Evolutionary conservation across 1,140 invertebrate genomes (phyloP), one percentile per base, ranked within the genome.

Genomic region (Leptinotarsa undecemlineata): DNA sequence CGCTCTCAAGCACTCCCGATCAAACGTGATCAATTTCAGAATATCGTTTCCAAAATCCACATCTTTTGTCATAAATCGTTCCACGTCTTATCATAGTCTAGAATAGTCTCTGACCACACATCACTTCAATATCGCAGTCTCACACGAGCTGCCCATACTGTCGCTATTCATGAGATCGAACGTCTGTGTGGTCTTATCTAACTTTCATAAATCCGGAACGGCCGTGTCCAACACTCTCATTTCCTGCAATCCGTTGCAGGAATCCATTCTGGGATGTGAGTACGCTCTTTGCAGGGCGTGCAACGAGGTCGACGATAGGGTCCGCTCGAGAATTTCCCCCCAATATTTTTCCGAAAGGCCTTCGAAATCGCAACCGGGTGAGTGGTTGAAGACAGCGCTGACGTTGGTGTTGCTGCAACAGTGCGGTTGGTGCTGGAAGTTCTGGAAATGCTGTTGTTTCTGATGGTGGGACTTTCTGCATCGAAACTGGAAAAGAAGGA

Each of bases 281-380:
- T 82, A 85, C 8, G 83, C 77, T 13, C 81, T 72, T 71, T 91
- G 90, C 72, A 91, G 87, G 33, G 89, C 89, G 81, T 91, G 91
- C 15, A 92, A 84, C 61, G 91, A 92, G 72, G 87, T 90, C 2
- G 90, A 91, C 47, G 91, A 92, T 13, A 92, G 88, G 1, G 91
- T 92, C 15, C 91, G 86, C 82, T 92, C 91, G 47, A 92, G 84
- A 77, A 92, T 92, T 86, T 92, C 91, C 33, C 91, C 91, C 91
- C 91, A 92, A 81, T 92, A 92, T 84, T 92, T 92, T 82, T 92
- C 91, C n/a, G 91, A 90, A 1, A 92, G 85, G 3, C 90, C 90
- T 80, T 92, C 91, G 69, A 91, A 87, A 80, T 91, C 90, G 57
- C 89, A 88, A 79, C 82, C 81, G 74, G 82, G 73, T 26, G 80